These are phyloP conservation scores for Ornithoptera alexandrae DNA, from an alignment of 2,888 invertebrate genomes.

Conservation along the genomic window DNA sequence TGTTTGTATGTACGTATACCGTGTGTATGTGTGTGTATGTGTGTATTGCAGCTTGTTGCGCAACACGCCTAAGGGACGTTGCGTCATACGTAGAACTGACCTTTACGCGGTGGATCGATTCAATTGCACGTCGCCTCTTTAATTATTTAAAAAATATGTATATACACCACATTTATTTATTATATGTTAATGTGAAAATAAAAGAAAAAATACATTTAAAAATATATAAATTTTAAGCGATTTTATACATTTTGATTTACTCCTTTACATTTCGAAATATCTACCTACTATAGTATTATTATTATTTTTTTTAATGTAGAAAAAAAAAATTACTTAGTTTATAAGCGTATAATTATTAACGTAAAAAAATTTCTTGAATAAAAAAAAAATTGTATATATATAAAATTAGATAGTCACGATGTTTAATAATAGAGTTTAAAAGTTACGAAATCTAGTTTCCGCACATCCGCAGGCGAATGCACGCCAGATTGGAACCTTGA, in stretches of 20 bases:
- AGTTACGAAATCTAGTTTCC: slow-evolving; percentile 59
- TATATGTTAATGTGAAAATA: background rate
- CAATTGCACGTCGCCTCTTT: slow-evolving; percentile 42
- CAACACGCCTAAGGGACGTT: slow-evolving; percentile 63
- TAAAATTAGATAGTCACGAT: slow-evolving; percentile 19
- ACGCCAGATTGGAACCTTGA: slow-evolving; percentile 73
- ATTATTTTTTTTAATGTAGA: too few species aligned
- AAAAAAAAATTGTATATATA: slow-evolving; percentile 31
- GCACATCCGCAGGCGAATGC: slow-evolving; percentile 75
- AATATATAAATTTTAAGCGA: background rate
- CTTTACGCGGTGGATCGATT: slow-evolving; percentile 69
- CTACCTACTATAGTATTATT: background rate
- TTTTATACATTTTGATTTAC: background rate
- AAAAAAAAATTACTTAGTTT: too few species aligned
- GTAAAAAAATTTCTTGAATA: background rate
- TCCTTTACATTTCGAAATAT: background rate
- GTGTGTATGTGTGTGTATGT: slow-evolving; percentile 29
- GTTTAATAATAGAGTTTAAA: slow-evolving; percentile 36
- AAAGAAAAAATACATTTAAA: background rate
- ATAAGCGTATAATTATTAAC: too few species aligned
- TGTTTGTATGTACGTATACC: slow-evolving; percentile 35
- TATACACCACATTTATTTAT: background rate
- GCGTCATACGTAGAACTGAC: slow-evolving; percentile 72
- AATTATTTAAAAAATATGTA: background rate
- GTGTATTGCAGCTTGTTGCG: slow-evolving; percentile 62